These are phyloP conservation scores for Mustelus asterias DNA, from an alignment of 2,113 vertebrate genomes.

Conservation along the genomic window DNA sequence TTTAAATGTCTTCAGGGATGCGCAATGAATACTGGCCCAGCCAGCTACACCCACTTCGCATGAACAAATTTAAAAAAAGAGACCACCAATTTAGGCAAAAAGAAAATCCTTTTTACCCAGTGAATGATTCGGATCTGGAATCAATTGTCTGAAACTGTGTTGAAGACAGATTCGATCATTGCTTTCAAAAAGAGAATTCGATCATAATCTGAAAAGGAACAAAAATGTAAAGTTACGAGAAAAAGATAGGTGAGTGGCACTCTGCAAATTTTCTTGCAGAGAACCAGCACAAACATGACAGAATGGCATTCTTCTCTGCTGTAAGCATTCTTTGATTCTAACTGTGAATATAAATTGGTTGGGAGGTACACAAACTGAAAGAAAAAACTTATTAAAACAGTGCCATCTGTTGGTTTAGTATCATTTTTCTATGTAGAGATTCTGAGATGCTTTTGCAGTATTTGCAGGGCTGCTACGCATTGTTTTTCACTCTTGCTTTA, in stretches of 20 bases:
- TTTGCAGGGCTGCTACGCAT: not conserved
- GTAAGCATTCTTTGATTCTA: not conserved
- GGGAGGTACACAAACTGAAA: not conserved
- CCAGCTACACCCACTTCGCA: too few relatives aligned
- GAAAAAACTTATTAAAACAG: not conserved
- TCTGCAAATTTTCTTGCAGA: not conserved
- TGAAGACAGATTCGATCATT: not conserved
- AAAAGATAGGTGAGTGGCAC: too few relatives aligned
- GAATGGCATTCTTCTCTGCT: not conserved
- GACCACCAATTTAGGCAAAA: not conserved
- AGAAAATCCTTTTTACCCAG: not conserved
- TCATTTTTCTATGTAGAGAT: not conserved
- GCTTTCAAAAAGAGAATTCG: not conserved
- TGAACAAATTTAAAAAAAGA: too few relatives aligned
- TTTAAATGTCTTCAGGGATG: too few relatives aligned
- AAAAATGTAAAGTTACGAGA: too few relatives aligned
- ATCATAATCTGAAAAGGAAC: not conserved
- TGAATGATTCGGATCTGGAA: not conserved
- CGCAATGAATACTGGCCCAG: too few relatives aligned
- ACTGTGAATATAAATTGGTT: not conserved
- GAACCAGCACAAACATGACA: not conserved
- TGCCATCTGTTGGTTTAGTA: constrained; percentile 1
- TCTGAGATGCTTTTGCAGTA: not conserved
- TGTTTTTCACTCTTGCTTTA: not conserved
- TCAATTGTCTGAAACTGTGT: not conserved